Evolutionary conservation across 2,113 vertebrate genomes (phyloP).

Genomic region (Boleophthalmus pectinirostris): DNA sequence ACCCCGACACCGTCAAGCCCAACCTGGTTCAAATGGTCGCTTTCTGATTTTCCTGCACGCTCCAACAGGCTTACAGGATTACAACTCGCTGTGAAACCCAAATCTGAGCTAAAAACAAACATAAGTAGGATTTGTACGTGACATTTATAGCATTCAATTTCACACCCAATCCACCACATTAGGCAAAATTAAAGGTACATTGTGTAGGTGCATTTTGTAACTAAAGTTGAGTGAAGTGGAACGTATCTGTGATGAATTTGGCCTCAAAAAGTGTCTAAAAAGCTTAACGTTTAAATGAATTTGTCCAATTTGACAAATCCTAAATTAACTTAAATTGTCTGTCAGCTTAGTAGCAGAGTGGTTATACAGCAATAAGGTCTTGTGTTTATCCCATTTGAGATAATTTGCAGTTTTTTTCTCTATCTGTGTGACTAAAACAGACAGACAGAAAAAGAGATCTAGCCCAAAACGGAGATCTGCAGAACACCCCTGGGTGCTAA

Average conservation of each 20-base stretch:
- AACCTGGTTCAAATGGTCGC: constrained; percentile 58
- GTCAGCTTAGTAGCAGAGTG: not conserved
- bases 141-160: constrained; percentile 29
- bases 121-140: constrained; percentile 39
- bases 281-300: not conserved
- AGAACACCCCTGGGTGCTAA: too few species aligned
- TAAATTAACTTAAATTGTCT: not conserved
- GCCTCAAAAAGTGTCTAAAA: not conserved
- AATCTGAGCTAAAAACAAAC: constrained; percentile 59
- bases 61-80: constrained; percentile 64
- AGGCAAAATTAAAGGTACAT: constrained; percentile 26
- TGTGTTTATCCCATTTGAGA: too few species aligned
- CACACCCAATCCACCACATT: constrained; percentile 17
- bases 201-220: constrained; percentile 5
- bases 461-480: not conserved
- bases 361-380: not conserved
- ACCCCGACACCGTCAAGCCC: constrained; percentile 44
- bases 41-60: constrained; percentile 62
- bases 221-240: not conserved
- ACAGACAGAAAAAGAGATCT: not conserved
- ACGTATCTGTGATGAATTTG: not conserved
- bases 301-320: not conserved
- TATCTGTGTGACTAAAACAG: too few species aligned
- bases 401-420: not conserved
- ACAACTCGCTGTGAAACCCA: constrained; percentile 50